Conservation (phyloP, 2,888 invertebrate species). For the Tortrix viridana region DNA sequence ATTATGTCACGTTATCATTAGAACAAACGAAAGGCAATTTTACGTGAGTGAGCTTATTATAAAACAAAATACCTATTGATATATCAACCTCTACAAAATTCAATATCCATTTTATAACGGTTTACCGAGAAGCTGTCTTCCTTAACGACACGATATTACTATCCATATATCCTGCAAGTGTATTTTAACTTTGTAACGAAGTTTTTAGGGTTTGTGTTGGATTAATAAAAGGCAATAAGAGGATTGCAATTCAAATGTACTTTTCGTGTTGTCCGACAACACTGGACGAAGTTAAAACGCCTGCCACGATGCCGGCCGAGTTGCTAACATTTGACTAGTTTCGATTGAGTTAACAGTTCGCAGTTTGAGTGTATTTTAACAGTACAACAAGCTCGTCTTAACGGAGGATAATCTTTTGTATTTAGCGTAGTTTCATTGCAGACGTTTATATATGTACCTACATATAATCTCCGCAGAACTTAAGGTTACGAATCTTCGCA, state of each 20-base stretch:
- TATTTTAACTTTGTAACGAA: slow-evolving; percentile 7
- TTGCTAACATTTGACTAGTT: slow-evolving; percentile 36
- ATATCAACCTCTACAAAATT: slow-evolving; percentile 8
- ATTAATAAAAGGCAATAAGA: slow-evolving; percentile 33
- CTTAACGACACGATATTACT: neutral
- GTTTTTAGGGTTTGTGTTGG: slow-evolving; percentile 12
- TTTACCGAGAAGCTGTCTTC: slow-evolving; percentile 3
- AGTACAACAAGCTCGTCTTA: slow-evolving; percentile 22
- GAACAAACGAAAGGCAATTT: too few relatives aligned
- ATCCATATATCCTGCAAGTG: slow-evolving; percentile 1
- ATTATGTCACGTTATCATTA: too few relatives aligned
- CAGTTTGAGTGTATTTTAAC: slow-evolving; percentile 19
- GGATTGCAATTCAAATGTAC: slow-evolving; percentile 35
- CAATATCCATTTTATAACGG: slow-evolving; percentile 30
- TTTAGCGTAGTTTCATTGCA: neutral
- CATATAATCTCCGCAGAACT: too few relatives aligned
- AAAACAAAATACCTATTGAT: slow-evolving; percentile 15
- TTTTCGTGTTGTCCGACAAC: slow-evolving; percentile 34
- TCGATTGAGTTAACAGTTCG: slow-evolving; percentile 36
- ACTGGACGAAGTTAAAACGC: slow-evolving; percentile 30
- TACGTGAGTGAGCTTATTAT: slow-evolving; percentile 11
- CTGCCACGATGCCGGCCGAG: slow-evolving; percentile 23
- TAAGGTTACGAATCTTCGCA: too few relatives aligned
- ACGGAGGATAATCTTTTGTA: slow-evolving; percentile 11
- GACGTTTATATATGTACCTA: too few relatives aligned